These are phyloP conservation scores for Ciconia maguari DNA, from an alignment of 2,113 vertebrate species.

Conservation along the genomic window DNA sequence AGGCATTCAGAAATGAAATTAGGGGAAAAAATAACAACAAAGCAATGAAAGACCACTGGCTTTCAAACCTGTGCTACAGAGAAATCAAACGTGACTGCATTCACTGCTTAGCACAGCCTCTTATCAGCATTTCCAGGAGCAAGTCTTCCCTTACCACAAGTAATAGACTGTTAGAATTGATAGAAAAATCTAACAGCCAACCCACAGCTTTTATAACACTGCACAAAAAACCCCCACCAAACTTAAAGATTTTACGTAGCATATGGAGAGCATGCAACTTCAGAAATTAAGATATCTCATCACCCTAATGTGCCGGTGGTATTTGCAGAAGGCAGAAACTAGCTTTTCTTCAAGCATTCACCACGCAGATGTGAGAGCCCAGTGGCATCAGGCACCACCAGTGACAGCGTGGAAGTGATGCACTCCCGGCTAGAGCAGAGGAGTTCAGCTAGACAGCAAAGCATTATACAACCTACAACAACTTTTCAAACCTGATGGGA, in stretches of 20 bases:
- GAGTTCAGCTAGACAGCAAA: not conserved
- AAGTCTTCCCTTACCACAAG: not conserved
- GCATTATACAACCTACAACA: not conserved
- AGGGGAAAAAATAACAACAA: not conserved
- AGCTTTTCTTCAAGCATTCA: not conserved
- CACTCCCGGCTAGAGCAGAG: not conserved
- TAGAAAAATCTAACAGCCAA: not conserved
- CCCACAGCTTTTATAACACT: not conserved
- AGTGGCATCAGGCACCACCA: not conserved
- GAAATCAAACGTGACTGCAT: not conserved
- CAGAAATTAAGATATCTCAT: not conserved
- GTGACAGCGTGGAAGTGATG: fast-evolving
- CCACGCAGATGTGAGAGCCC: not conserved
- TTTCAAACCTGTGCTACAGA: not conserved
- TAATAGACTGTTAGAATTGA: not conserved
- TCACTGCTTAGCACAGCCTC: not conserved
- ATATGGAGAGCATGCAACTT: fast-evolving
- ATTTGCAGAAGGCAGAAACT: not conserved
- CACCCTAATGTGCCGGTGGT: too few species aligned
- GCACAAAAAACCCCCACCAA: not conserved
- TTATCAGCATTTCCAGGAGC: not conserved
- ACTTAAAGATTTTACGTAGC: not conserved
- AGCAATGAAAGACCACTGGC: not conserved
- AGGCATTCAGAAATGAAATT: not conserved
- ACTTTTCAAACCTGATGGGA: not conserved